Evolutionary conservation across 1,140 invertebrate genomes (phyloP), one percentile per base, ranked within the genome.

Genomic region (Colletes latitarsis): DNA sequence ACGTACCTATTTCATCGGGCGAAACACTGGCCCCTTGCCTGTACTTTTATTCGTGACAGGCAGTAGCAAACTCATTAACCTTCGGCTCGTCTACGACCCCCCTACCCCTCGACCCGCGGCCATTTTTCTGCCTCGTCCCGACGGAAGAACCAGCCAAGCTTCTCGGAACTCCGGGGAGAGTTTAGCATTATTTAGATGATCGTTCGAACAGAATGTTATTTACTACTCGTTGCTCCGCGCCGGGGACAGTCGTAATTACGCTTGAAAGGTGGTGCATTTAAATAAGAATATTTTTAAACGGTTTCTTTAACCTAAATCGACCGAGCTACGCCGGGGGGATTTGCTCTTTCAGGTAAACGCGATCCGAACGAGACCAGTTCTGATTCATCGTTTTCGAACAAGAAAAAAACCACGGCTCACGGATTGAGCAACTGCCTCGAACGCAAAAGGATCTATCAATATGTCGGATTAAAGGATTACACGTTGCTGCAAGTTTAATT

Each of bases 51-150:
- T 79, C 82, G 78, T 86, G 85, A 84, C 78, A 86, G 81, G 49
- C 82, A 74, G 84, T 77, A 80, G 86, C 83, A 87, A 88, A 88
- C 86, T 88, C 83, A 88, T 88, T 88, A 88, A 88, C 87, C 86
- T 87, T 77, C 55, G 66, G 53, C 72, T 82, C 60, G 66, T 82
- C 70, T 68, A 62, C 76, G 76, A 82, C 55, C 70, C 76, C 81
- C 70, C 64, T 49, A 41, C 58, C 46, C 57, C 41, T 69, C 63
- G 9, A 9, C 57, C n/a, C n/a, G 21, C 39, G 19, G 5, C 4
- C 39, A 63, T 66, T 39, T 60, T 46, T 14, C 30, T 21, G 8
- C 10, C 17, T 15, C 0, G 4, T 5, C 39, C 17, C 53, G 52
- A 30, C 30, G 14, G 43, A 19, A 1, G 43, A 9, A 60, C n/a